These are phyloP conservation scores for Malurus leucopterus DNA, from an alignment of 2,797 vertebrate species.

Conservation along the genomic window DNA sequence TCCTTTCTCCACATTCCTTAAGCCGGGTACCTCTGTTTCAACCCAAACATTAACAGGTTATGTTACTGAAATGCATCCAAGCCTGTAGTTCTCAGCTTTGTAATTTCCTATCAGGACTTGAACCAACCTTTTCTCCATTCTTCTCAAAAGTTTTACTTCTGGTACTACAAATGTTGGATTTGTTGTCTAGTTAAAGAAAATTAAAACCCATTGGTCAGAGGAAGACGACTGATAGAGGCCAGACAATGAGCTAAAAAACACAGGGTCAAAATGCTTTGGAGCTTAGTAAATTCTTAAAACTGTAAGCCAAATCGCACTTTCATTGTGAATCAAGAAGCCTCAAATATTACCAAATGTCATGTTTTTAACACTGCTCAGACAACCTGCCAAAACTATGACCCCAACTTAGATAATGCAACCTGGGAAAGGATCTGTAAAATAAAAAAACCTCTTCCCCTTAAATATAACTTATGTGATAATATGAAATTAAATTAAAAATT, in stretches of 20 bases:
- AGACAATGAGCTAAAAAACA: constrained; percentile 53
- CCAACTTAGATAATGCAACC: constrained; percentile 82
- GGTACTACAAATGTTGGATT: constrained; percentile 70
- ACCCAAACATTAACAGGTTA: constrained; percentile 71
- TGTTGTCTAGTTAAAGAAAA: constrained; percentile 60
- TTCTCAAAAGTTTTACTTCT: constrained; percentile 55
- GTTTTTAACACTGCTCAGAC: constrained; percentile 60
- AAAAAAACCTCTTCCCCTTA: constrained; percentile 81
- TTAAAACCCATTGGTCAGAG: constrained; percentile 61
- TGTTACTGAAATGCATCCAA: constrained; percentile 30
- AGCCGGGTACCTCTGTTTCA: constrained; percentile 71
- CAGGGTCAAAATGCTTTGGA: constrained; percentile 31
- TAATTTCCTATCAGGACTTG: constrained; percentile 12
- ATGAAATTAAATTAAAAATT: constrained; percentile 89
- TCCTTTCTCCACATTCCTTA: constrained; percentile 85
- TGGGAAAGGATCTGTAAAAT: constrained; percentile 83
- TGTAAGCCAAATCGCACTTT: constrained; percentile 16
- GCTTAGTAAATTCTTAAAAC: constrained; percentile 35
- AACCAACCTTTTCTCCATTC: constrained; percentile 28
- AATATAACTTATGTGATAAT: constrained; percentile 83
- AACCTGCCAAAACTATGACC: constrained; percentile 73
- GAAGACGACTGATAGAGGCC: constrained; percentile 45
- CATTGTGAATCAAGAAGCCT: constrained; percentile 60
- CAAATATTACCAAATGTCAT: constrained; percentile 56
- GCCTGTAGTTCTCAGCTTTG: constrained; percentile 31